Evolutionary conservation across 2,888 invertebrate species (phyloP), one percentile per base, ranked within the genome.

Genomic region (Chrysodeixis includens): DNA sequence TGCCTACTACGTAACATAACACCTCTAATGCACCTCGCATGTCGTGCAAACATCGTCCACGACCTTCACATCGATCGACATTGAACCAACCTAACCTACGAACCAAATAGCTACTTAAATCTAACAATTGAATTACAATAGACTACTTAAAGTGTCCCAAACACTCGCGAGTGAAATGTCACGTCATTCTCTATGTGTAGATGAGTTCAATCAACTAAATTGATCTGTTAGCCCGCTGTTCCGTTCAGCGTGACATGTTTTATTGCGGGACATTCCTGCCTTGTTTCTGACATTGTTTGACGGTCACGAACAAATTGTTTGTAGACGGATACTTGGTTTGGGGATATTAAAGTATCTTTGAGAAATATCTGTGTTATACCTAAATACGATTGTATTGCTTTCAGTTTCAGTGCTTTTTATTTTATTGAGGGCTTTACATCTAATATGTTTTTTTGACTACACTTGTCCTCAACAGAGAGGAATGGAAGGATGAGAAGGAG

Each of bases 191-290:
- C 53, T 30, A 52, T 30, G 56, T 55, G 66, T 66, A 35, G 60
- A 46, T 70, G 71, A 58, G 60, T 51, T 71, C 66, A 66, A 55
- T 55, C 61, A 40, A 66, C 32, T 70, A 71, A 71, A 71, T 71
- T 71, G 71, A 35, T 71, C 32, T 58, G 71, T 66, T 55, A 58
- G 55, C 55, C 58, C 53, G 46, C 70, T 8, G 57, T 61, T 61
- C 61, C 61, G 66, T 71, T 52, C 40, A 55, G 66, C 66, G 57
- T 71, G 44, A 71, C 32, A 62, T 54, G 66, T 66, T 56, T 70
- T 49, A 70, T 64, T 69, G 55, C 56, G 51, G 26, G 20, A 53
- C 40, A 56, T 14, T 16, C 18, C 18, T 40, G n/a, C 40, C n/a
- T 40, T 40, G 40, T 40, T 40, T 40, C 40, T 40, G 40, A 40